A percentile compares a stretch with the other conserved stretches of the same genome.
phyloP scores from a whole-genome alignment of 2,888 invertebrate species.

The Alcis repandata region DNA sequence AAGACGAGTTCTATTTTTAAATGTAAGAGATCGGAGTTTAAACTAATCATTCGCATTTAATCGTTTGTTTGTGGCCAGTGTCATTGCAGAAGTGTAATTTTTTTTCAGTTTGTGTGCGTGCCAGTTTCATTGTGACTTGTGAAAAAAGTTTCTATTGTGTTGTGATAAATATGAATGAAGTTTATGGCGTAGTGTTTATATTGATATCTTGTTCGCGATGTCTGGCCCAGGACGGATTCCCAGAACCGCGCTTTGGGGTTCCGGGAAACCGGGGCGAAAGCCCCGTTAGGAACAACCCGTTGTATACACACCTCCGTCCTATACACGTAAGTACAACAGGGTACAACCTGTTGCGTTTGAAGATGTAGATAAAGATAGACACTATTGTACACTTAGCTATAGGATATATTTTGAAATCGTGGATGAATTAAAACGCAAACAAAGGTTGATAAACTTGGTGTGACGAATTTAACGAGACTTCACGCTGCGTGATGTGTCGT shows the following conservation, averaged over 20 bases:
- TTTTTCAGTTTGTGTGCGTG: constrained; percentile 2
- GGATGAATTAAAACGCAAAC: no score
- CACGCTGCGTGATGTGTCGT: no score
- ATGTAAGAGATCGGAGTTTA: background rate
- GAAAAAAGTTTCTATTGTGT: constrained; percentile 8
- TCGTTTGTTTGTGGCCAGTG: constrained; percentile 16
- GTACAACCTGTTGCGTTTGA: constrained; percentile 3
- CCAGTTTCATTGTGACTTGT: constrained; percentile 8
- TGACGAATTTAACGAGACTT: no score
- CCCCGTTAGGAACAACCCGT: constrained; percentile 4
- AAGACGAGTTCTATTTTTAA: constrained; percentile 22
- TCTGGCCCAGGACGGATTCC: constrained; percentile 22
- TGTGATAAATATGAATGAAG: constrained; percentile 19
- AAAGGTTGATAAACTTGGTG: no score
- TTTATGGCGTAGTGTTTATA: constrained; percentile 21
- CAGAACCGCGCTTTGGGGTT: constrained; percentile 15
- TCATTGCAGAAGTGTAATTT: constrained; percentile 1
- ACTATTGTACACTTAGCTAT: background rate
- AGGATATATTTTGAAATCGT: no score
- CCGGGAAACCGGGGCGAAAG: constrained; percentile 25
- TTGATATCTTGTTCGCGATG: constrained; percentile 15
- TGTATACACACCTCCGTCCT: constrained; percentile 13
- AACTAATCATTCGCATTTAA: constrained; percentile 4
- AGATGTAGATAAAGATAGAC: background rate
- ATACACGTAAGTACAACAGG: constrained; percentile 30